phyloP scores from a whole-genome alignment of 2,888 invertebrate species.

The Pyralis farinalis region DNA sequence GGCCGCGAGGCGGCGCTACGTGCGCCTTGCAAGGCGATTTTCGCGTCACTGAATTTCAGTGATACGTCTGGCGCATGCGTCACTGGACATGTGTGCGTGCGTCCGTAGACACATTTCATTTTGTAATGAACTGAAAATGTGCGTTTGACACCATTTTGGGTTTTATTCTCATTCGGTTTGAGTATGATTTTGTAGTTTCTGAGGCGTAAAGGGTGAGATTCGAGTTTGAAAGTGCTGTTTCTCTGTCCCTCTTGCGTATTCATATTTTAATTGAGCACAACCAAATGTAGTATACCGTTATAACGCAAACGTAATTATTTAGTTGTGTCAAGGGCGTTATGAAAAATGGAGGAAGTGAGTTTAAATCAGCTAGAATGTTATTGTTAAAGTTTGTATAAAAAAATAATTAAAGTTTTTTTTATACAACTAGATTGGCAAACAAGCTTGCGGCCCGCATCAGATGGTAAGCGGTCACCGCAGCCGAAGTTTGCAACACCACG shows the following conservation, averaged over 20 bases:
- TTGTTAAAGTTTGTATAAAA: too few relatives aligned
- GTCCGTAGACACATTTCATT: conserved; percentile 53
- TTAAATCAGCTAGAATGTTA: neutral
- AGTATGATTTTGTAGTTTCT: conserved; percentile 20
- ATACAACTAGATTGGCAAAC: too few relatives aligned
- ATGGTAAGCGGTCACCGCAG: too few relatives aligned
- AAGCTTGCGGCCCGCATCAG: too few relatives aligned
- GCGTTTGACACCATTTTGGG: conserved; percentile 17
- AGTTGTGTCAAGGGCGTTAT: conserved; percentile 11
- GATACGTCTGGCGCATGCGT: conserved; percentile 56
- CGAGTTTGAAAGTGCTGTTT: conserved; percentile 37
- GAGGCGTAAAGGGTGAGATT: conserved; percentile 38
- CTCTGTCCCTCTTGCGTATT: conserved; percentile 38
- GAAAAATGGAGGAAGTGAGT: neutral
- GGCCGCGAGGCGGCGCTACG: conserved; percentile 42
- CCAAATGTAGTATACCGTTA: conserved; percentile 9
- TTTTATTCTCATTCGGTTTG: conserved; percentile 18
- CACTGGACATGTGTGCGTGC: conserved; percentile 27
- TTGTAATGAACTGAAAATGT: conserved; percentile 57
- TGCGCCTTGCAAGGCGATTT: conserved; percentile 39
- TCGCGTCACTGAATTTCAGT: conserved; percentile 48
- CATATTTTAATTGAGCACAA: conserved; percentile 47
- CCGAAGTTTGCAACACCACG: too few relatives aligned
- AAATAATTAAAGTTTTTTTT: too few relatives aligned
- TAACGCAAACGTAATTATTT: conserved; percentile 7